These are phyloP conservation scores for Drosophila testacea DNA, from an alignment of 2,888 invertebrate genomes.

Conservation along the genomic window DNA sequence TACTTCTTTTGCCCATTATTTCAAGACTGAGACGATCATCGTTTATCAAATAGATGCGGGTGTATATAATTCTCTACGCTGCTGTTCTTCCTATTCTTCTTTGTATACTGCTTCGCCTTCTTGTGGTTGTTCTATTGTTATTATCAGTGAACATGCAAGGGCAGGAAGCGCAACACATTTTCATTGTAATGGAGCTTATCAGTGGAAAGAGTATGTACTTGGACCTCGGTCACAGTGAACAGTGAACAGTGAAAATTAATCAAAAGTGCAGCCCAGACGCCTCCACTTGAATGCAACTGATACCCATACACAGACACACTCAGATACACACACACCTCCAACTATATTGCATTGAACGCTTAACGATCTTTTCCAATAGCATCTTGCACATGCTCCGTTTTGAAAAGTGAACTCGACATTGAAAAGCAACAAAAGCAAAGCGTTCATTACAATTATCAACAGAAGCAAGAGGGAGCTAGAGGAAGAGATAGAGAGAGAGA, in stretches of 20 bases:
- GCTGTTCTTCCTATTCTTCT: constrained; percentile 11
- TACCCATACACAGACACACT: constrained; percentile 27
- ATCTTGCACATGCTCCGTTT: constrained; percentile 61
- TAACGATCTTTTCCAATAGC: constrained; percentile 75
- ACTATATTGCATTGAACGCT: constrained; percentile 71
- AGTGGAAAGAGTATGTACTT: constrained; percentile 15
- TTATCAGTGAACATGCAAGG: constrained; percentile 74
- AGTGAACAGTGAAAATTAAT: constrained; percentile 60
- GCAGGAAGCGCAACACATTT: constrained; percentile 61
- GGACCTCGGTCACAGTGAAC: background rate
- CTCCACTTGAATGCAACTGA: constrained; percentile 64
- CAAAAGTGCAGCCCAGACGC: constrained; percentile 74
- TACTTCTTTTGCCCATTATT: constrained; percentile 26
- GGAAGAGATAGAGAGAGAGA: constrained; percentile 3
- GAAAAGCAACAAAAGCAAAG: constrained; percentile 58
- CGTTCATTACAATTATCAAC: constrained; percentile 51
- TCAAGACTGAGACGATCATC: constrained; percentile 24
- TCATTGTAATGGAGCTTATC: constrained; percentile 62
- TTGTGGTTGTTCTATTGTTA: constrained; percentile 46
- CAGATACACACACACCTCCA: constrained; percentile 10
- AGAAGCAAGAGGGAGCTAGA: constrained; percentile 1
- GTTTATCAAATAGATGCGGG: constrained; percentile 47
- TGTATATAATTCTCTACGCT: constrained; percentile 11
- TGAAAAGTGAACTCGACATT: constrained; percentile 80
- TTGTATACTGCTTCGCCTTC: constrained; percentile 18